Conservation (phyloP, 2,113 vertebrate species). For the Lethenteron camtschaticum region DNA sequence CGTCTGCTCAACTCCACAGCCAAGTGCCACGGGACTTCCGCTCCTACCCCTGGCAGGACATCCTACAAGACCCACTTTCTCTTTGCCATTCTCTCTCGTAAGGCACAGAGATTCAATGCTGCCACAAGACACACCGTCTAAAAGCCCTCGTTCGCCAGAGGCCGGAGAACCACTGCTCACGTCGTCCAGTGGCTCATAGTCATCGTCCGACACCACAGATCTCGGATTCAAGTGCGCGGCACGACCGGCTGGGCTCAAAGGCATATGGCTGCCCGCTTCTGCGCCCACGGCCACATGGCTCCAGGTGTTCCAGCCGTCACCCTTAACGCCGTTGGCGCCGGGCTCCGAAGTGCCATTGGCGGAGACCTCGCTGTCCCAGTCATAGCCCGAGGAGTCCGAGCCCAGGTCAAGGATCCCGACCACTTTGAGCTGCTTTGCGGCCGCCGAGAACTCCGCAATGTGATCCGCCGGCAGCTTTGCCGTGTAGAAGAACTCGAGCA, state of each 20-base stretch:
- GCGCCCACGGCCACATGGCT: not conserved
- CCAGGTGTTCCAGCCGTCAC: not conserved
- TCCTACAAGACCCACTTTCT: no score
- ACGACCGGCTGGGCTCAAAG: slow-evolving; percentile 9
- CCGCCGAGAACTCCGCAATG: slow-evolving; percentile 11
- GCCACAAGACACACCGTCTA: no score
- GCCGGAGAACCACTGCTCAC: no score
- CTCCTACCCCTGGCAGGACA: no score
- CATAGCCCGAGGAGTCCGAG: slow-evolving; percentile 7
- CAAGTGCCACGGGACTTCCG: no score
- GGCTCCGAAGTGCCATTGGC: slow-evolving; percentile 9
- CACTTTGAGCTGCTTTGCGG: slow-evolving; percentile 11
- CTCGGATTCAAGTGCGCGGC: no score
- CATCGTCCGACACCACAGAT: no score
- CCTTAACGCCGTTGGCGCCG: slow-evolving; percentile 2
- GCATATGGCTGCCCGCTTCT: slow-evolving; percentile 7
- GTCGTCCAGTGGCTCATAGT: no score
- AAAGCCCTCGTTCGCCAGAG: no score
- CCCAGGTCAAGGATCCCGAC: slow-evolving; percentile 8
- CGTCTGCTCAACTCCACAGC: no score
- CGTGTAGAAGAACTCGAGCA: slow-evolving; percentile 12
- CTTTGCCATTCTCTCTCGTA: no score
- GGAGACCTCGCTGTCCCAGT: slow-evolving; percentile 4
- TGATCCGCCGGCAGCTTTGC: slow-evolving; percentile 13
- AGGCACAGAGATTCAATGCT: no score